These are phyloP conservation scores for Pachymerium ferrugineum DNA, from an alignment of 2,888 invertebrate genomes.

Conservation along the genomic window DNA sequence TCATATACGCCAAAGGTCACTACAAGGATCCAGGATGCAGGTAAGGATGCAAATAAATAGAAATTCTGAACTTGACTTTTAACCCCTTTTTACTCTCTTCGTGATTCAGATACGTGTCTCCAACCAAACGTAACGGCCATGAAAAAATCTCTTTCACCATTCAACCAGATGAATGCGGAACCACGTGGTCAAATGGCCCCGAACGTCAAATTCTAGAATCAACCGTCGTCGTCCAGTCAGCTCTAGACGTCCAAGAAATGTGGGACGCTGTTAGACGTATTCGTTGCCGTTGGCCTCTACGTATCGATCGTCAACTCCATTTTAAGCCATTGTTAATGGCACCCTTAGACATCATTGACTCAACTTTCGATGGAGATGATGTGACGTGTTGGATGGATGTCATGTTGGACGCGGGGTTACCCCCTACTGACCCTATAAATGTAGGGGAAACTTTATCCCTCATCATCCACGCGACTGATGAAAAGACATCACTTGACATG, in stretches of 20 bases:
- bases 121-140: background rate
- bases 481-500: slow-evolving; percentile 59
- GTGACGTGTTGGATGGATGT: slow-evolving; percentile 75
- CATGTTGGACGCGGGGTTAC: slow-evolving; percentile 56
- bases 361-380: slow-evolving; percentile 54
- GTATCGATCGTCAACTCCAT: slow-evolving; percentile 42
- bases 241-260: slow-evolving; percentile 59
- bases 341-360: slow-evolving; percentile 63
- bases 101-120: slow-evolving; percentile 31
- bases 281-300: slow-evolving; percentile 49
- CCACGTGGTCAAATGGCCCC: slow-evolving; percentile 29
- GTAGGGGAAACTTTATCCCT: slow-evolving; percentile 66
- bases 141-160: slow-evolving; percentile 29
- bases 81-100: slow-evolving; percentile 1
- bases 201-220: slow-evolving; percentile 36
- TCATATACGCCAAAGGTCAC: slow-evolving; percentile 66
- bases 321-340: slow-evolving; percentile 63
- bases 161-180: slow-evolving; percentile 31
- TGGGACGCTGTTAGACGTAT: slow-evolving; percentile 62
- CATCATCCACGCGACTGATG: slow-evolving; percentile 63
- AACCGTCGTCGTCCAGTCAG: slow-evolving; percentile 55
- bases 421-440: slow-evolving; percentile 61
- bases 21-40: slow-evolving; percentile 62
- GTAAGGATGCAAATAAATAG: slow-evolving; percentile 48
- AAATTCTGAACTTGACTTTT: background rate